Evolutionary conservation across 2,888 invertebrate genomes (phyloP).

Genomic region (Caenorhabditis macrosperma): DNA sequence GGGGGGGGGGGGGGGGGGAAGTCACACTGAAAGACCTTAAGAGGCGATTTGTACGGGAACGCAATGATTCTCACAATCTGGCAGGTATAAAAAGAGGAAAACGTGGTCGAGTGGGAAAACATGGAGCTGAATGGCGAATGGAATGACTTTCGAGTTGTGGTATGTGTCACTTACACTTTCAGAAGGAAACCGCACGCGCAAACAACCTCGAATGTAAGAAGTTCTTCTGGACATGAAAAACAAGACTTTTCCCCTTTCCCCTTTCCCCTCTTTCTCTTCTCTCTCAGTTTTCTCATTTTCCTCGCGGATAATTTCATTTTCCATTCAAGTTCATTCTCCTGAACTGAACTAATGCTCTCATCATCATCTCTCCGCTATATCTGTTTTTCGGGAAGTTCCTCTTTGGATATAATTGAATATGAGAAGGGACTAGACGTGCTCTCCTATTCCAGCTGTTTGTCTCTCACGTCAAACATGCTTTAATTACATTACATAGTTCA

Average conservation of each 20-base stretch:
- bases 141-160: background rate
- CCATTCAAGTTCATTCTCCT: background rate
- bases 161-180: background rate
- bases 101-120: too few species aligned
- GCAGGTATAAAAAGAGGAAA: too few species aligned
- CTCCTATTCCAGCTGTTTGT: slow-evolving; percentile 10
- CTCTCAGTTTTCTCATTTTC: too few species aligned
- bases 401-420: background rate
- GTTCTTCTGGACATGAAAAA: background rate
- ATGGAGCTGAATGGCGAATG: background rate
- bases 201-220: background rate
- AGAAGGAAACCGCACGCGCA: background rate
- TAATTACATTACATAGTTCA: slow-evolving; percentile 10
- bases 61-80: too few species aligned
- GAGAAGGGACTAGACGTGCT: slow-evolving; percentile 3
- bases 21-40: too few species aligned
- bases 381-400: background rate
- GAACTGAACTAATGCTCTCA: slow-evolving; percentile 2
- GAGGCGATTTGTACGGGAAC: too few species aligned
- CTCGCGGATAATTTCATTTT: background rate
- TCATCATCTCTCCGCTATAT: background rate
- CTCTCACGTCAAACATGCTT: slow-evolving; percentile 1
- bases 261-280: too few species aligned
- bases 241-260: background rate
- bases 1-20: too few species aligned